These are phyloP conservation scores for Drosophila gaucha DNA, from an alignment of 2,888 invertebrate species.

Conservation along the genomic window DNA sequence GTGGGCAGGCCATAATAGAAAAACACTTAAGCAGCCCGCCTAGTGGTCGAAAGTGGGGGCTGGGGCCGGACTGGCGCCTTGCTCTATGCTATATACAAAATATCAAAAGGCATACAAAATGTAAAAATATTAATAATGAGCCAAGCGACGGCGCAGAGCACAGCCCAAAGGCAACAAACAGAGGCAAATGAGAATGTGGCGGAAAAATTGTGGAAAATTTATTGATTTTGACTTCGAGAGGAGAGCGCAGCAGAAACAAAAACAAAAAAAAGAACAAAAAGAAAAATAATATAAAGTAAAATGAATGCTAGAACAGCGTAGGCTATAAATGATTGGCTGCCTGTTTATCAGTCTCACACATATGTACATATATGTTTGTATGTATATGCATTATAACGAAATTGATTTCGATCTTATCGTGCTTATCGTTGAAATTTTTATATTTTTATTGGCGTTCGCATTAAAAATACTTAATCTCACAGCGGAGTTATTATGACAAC, in stretches of 20 bases:
- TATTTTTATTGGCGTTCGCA: constrained; percentile 75
- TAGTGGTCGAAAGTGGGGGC: constrained; percentile 31
- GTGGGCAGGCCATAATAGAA: constrained; percentile 72
- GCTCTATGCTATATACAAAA: constrained; percentile 33
- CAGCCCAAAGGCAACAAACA: constrained; percentile 30
- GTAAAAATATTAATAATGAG: constrained; percentile 78
- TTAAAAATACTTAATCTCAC: constrained; percentile 82
- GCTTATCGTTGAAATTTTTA: constrained; percentile 79
- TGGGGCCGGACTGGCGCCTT: constrained; percentile 41
- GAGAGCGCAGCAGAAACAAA: constrained; percentile 22
- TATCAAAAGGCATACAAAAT: constrained; percentile 75
- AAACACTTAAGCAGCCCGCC: constrained; percentile 76
- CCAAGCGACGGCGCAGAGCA: constrained; percentile 65
- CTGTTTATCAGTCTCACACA: constrained; percentile 46
- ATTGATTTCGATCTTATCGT: constrained; percentile 72
- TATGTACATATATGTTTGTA: constrained; percentile 15
- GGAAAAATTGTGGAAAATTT: constrained; percentile 72
- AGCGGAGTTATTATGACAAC: constrained; percentile 60
- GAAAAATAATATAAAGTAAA: constrained; percentile 41
- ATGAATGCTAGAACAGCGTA: constrained; percentile 42
- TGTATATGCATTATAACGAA: constrained; percentile 58
- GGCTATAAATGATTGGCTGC: constrained; percentile 51
- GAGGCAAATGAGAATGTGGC: constrained; percentile 50
- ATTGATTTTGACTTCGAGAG: constrained; percentile 81
- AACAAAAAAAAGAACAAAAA: constrained; percentile 11